phyloP scores from a whole-genome alignment of 2,888 invertebrate species.

The Xanthia icteritia region DNA sequence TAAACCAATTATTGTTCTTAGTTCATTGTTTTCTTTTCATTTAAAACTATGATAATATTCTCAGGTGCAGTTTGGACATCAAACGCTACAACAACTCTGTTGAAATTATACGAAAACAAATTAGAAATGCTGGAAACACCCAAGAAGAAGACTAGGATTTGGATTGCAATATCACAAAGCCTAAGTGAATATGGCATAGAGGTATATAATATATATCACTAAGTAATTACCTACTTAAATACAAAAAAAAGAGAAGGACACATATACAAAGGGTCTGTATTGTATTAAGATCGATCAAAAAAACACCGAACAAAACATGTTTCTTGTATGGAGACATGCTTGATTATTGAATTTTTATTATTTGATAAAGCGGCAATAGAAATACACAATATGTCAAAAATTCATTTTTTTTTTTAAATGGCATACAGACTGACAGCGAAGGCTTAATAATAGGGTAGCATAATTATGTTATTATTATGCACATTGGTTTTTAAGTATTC shows the following conservation, averaged over 20 bases:
- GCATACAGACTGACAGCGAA: too few relatives aligned
- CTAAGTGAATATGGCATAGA: constrained; percentile 75
- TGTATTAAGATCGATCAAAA: too few relatives aligned
- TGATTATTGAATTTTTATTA: too few relatives aligned
- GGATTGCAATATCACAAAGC: constrained; percentile 77
- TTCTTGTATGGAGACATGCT: too few relatives aligned
- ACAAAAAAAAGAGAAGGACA: neutral
- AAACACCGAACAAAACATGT: too few relatives aligned
- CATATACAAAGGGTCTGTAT: too few relatives aligned
- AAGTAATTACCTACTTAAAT: neutral
- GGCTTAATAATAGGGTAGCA: too few relatives aligned
- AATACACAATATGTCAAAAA: too few relatives aligned
- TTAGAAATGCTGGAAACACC: constrained; percentile 79
- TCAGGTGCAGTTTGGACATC: constrained; percentile 79
- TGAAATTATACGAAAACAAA: constrained; percentile 78
- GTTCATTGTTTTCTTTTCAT: neutral
- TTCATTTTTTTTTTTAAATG: too few relatives aligned
- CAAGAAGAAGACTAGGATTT: constrained; percentile 79
- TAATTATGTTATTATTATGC: too few relatives aligned
- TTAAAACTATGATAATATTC: neutral
- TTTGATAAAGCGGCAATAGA: too few relatives aligned
- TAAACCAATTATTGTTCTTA: neutral
- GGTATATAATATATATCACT: constrained; percentile 55
- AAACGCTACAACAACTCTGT: constrained; percentile 71
- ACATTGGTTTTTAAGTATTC: too few relatives aligned